Base-by-base conservation (phyloP, 2,888 invertebrate genomes). In the Drosophila mayaguana region DNA sequence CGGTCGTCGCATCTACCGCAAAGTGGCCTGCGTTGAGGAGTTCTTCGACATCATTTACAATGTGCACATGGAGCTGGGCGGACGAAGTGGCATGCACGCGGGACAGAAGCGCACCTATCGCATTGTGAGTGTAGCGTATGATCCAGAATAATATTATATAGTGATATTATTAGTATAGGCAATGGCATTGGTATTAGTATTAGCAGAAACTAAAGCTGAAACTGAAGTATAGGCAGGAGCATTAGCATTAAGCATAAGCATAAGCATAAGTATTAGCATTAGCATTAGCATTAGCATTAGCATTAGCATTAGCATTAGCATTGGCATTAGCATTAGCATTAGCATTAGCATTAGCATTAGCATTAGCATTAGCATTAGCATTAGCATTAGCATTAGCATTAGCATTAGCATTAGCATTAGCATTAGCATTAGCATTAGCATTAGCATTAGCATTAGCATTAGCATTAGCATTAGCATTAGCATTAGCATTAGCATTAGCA, bases 31-130 rank as follows among this genome's bases (percentile, higher is more conserved):
- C 42, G 98, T 98, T n/a, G 98, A 98, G 93, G 97, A 98, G 91
- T 98, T 98, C 94, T 98, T 98, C 92, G 97, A 98, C 92, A 98
- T 98, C 78, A 98, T 98, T 91, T 98, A 98, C 93, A 97, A 96
- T 57, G 97, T 98, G 18, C 98, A 98, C 92, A 98, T 98, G 62
- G 98, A 98, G 91, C 94, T 97, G 89, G 98, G 98, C 92, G 98
- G 98, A 59, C 94, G 97, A 81, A 96, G 96, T 59, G 98, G 98
- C 64, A 97, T 98, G 93, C 98, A 98, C 92, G 98, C 98, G n/a
- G 98, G 98, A 45, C 98, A 98, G 92, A 98, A 98, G 92, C 95
- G 98, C 80, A 98, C 98, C 0, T 98, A 98, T 93, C 95, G 98
- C 94, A 98, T 98, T 92, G 98, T 98, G 94, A 91, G 92, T 90